Evolutionary conservation across 2,888 invertebrate species (phyloP), one percentile per base, ranked within the genome.

Genomic region (Glaucopsyche alexis): DNA sequence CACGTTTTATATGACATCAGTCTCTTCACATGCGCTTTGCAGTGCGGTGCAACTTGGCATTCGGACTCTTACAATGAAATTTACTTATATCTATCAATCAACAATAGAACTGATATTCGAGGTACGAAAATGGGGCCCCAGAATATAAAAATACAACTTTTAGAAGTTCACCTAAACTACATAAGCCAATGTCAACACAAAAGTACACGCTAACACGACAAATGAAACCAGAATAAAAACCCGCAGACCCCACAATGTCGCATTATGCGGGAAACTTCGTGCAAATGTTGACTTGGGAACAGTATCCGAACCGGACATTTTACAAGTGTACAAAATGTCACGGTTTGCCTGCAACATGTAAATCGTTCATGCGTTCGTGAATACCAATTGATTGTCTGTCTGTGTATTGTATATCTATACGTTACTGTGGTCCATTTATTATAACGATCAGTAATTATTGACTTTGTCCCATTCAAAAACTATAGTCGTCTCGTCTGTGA

Each of bases 261-360:
- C 60, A 60, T 60, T 60, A 60, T 60, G 13, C 60, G 60, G 13
- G 6, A 13, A 60, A 60, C 60, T 60, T 60, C 13, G 13, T 29
- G 60, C 2, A 11, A 60, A 29, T 60, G 60, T 60, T 60, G 29
- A 38, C 60, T 60, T 38, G 47, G 13, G 47, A 29, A 8, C 13
- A 13, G 11, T 38, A 13, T 29, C 29, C 55, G 55, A 38, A 11
- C 60, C 14, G 60, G 60, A 38, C 13, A 38, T 60, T 60, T 29
- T 38, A 60, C 60, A 29, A 60, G 13, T 60, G 13, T 38, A 38
- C 60, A 9, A 11, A 60, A 29, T 60, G 60, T 60, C 38, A 47
- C 60, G 60, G 60, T 29, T 16, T 38, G 29, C 29, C 38, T 60
- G 60, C 60, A 60, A 60, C 60, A 60, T 60, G 60, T 60, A 60